A percentile compares a stretch with the other conserved stretches of the same genome.
Evolutionary conservation across 2,113 vertebrate genomes (phyloP).

Genomic region (Atlantisia rogersi): DNA sequence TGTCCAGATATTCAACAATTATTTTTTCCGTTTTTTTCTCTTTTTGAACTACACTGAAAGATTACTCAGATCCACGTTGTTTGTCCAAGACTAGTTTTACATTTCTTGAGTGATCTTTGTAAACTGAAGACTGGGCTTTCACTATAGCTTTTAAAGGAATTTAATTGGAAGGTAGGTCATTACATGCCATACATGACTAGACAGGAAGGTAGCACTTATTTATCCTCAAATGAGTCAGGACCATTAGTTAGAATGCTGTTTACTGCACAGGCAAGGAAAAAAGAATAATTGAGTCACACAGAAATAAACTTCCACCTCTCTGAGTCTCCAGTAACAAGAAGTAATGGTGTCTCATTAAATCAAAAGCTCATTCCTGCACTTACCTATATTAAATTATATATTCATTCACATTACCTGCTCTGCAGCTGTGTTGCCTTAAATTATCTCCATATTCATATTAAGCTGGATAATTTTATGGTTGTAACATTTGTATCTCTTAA

Average conservation of each 20-base stretch:
- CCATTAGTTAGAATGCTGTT: constrained; percentile 23
- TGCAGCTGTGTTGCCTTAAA: not conserved
- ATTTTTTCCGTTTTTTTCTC: not conserved
- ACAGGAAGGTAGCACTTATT: constrained; percentile 24
- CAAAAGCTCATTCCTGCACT: constrained; percentile 25
- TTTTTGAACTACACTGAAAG: not conserved
- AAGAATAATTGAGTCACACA: not conserved
- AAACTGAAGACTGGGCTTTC: not conserved
- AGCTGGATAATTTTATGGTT: not conserved
- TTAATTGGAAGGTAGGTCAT: constrained; percentile 5
- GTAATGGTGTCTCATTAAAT: constrained; percentile 17
- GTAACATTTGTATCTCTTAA: not conserved
- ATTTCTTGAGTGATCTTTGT: not conserved
- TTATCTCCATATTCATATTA: not conserved
- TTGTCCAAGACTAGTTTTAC: not conserved
- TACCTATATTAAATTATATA: constrained; percentile 41
- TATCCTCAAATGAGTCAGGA: constrained; percentile 18
- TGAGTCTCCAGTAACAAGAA: not conserved
- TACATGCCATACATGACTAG: not conserved
- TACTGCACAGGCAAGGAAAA: not conserved
- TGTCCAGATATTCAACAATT: not conserved
- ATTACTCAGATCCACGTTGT: not conserved
- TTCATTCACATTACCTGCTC: not conserved
- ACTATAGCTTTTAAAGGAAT: not conserved
- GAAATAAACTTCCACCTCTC: constrained; percentile 33